A percentile compares a stretch with the other conserved stretches of the same genome.
phyloP scores from a whole-genome alignment of 2,888 invertebrate species.

The Hirtodrosophila confusa region DNA sequence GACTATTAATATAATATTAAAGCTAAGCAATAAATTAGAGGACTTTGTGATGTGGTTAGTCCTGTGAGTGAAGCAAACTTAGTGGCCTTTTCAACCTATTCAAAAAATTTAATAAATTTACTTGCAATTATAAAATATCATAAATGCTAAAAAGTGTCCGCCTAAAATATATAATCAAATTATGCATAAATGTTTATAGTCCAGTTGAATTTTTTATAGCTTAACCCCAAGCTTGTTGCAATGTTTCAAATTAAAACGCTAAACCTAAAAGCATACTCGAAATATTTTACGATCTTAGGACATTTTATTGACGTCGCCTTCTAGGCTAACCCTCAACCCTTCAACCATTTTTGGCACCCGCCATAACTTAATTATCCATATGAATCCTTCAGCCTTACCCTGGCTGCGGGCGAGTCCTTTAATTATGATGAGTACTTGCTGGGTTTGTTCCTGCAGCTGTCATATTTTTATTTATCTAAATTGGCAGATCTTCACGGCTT shows the following conservation, averaged over 20 bases:
- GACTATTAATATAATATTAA: too few relatives aligned
- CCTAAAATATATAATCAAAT: constrained; percentile 38
- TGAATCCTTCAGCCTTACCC: constrained; percentile 60
- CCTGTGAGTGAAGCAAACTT: too few relatives aligned
- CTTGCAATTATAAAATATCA: constrained; percentile 32
- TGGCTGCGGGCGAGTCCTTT: constrained; percentile 42
- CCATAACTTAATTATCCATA: constrained; percentile 78
- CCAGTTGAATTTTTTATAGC: constrained; percentile 42
- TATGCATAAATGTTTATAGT: constrained; percentile 42
- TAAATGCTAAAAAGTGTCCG: background rate
- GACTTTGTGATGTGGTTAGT: too few relatives aligned
- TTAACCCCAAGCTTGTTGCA: background rate
- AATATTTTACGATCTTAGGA: constrained; percentile 59
- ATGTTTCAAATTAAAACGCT: constrained; percentile 46
- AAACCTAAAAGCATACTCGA: constrained; percentile 31
- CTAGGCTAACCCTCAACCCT: constrained; percentile 11
- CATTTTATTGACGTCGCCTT: constrained; percentile 56
- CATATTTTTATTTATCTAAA: constrained; percentile 77
- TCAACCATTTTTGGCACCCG: constrained; percentile 53
- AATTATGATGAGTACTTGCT: constrained; percentile 71
- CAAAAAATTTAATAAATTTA: background rate
- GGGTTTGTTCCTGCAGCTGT: constrained; percentile 60
- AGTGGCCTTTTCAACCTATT: background rate
- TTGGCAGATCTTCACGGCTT: constrained; percentile 67
- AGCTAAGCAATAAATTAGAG: too few relatives aligned